Conservation (phyloP, 2,888 invertebrate genomes). For the Leuctra nigra region DNA sequence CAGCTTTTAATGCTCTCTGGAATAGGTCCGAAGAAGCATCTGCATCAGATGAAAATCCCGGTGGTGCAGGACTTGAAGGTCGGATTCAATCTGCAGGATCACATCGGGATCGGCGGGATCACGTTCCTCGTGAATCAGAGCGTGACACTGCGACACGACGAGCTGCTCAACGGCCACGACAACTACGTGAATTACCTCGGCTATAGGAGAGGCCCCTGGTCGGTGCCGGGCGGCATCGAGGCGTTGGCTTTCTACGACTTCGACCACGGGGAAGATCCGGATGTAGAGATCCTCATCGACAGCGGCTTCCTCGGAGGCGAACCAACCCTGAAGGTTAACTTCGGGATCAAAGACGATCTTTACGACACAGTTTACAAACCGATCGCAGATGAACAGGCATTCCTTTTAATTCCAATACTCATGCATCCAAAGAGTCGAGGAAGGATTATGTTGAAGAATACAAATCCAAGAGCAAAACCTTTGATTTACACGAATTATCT, state of each 20-base stretch:
- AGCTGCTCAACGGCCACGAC: conserved; percentile 17
- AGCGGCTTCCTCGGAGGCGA: conserved; percentile 25
- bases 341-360: conserved; percentile 33
- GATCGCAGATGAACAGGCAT: conserved; percentile 33
- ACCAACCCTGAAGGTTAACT: conserved; percentile 28
- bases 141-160: conserved; percentile 39
- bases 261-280: conserved; percentile 34
- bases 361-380: conserved; percentile 35
- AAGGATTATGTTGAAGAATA: conserved; percentile 53
- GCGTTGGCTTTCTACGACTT: conserved; percentile 54
- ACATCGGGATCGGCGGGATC: conserved; percentile 58
- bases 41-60: conserved; percentile 40
- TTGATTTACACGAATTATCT: conserved; percentile 63
- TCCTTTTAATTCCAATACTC: conserved; percentile 53
- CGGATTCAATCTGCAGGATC: conserved; percentile 63
- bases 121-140: conserved; percentile 54
- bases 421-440: conserved; percentile 66
- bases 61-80: conserved; percentile 50
- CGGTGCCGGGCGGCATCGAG: conserved; percentile 59
- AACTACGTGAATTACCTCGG: conserved; percentile 44
- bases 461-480: conserved; percentile 58
- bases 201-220: conserved; percentile 48
- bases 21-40: conserved; percentile 56
- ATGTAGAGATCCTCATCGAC: conserved; percentile 34
- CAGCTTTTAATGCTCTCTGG: conserved; percentile 75